Base-by-base conservation (phyloP, 1,140 invertebrate genomes). In the Tetramorium simillimum region DNA sequence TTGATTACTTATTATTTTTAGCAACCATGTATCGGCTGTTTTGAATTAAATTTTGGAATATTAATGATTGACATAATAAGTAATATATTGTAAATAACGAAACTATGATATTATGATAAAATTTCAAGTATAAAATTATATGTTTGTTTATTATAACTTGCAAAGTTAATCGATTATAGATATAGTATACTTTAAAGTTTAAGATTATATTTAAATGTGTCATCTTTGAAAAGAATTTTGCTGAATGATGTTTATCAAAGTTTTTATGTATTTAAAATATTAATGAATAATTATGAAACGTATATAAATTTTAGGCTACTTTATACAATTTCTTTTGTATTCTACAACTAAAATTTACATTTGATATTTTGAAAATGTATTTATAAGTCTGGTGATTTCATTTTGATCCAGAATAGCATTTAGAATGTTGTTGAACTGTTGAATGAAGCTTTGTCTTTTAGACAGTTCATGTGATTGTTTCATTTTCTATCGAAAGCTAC, bases 1-100 rank as follows among this genome's bases (percentile, higher is more conserved):
- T 63, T 82, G 67, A 84, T 60, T 75, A 84, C 3, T 37, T 60
- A 60, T 49, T 75, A 84, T 73, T 84, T 73, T 60, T 84, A 43
- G 80, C 80, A 73, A 75, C 43, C 18, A 46, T 69, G 21, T 58
- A 0, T 33, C 18, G 9, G n/a, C 63, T 43, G 37, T 43, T 46
- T 60, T 12, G 21, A 46, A 70, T 62, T 82, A 21, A 73, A 28
- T 18, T 60, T 40, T 70, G 16, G 46, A 70, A 56, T 43, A 70
- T 40, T 2, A 43, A 4, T 33, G 33, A 33, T 33, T 33, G 18
- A 21, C 3, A 10, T 9, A 43, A 67, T 80, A 16, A 53, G 28
- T 49, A 46, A 46, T 46, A 12, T 53, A 37, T 49, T 65, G 1
- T 21, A 65, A 21, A 21, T 1, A 58, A 16, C 14, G 7, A 6